Base-by-base conservation (phyloP, 2,797 vertebrate genomes). In the Heteromormyrus szaboi region DNA sequence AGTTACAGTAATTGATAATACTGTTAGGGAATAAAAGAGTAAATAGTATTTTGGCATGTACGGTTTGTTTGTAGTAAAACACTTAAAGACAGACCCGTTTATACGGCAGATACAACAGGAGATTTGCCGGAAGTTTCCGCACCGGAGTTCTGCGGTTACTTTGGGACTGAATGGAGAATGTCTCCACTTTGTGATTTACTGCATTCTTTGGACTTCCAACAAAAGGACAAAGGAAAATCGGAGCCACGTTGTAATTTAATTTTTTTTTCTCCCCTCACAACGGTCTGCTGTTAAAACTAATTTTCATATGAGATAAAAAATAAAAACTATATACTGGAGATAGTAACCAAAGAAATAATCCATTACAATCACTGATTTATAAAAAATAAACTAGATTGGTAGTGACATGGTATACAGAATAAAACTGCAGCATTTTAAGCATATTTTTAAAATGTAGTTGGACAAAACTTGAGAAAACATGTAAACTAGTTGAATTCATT, bases 1-100 rank as follows among this genome's bases (percentile, higher is more conserved):
- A 92, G 93, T 93, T 94, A 95, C 93, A 94, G 91, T 91, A 93
- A 94, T 94, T 93, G 90, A 95, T 94, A 96, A 96, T 96, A 96
- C 95, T 96, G 95, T 93, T 92, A 91, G 92, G 89, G 92, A 92
- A 92, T 89, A 93, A 89, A 90, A 54, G 89, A 89, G 48, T 88
- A 56, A 56, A 62, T 89, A 88, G 92, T 93, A 91, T 88, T 93
- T 93, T 90, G 92, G 88, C 84, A 85, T 88, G 89, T 68, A 87
- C 88, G 94, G 89, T 72, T 72, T 91, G 92, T 90, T 85, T 76
- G 84, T 72, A 68, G 72, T 33, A 81, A 89, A 79, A 87, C 88
- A 50, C 50, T 41, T 22, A 48, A 50, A 84, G 19, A 84, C 81
- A 46, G n/a, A 85, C 44, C 22, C 81, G n/a, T 85, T 85, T 51